Conservation (phyloP, 2,888 invertebrate species). For the Chrysolina oricalcia region DNA sequence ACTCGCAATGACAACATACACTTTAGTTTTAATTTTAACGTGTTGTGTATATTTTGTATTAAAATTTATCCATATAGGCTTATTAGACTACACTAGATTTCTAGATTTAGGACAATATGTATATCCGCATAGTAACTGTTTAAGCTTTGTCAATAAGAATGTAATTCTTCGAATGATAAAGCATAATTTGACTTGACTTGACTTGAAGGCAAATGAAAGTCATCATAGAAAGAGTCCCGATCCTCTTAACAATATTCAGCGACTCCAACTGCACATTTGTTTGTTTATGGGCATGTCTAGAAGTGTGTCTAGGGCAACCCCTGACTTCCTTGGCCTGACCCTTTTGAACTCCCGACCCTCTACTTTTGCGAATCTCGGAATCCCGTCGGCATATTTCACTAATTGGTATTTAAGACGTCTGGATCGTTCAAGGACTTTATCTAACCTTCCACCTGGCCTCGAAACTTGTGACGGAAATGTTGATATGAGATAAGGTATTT, state of each 20-base stretch:
- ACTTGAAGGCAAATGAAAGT: too few species aligned
- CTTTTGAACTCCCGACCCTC: slow-evolving; percentile 53
- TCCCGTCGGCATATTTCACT: slow-evolving; percentile 55
- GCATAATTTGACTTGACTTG: too few species aligned
- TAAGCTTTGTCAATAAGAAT: too few species aligned
- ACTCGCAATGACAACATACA: too few species aligned
- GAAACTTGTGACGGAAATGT: background rate
- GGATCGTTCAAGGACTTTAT: slow-evolving; percentile 33
- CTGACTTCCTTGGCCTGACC: slow-evolving; percentile 55
- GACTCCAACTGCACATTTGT: background rate
- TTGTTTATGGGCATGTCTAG: slow-evolving; percentile 33
- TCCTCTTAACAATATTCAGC: slow-evolving; percentile 25
- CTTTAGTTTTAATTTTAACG: too few species aligned
- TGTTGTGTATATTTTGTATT: too few species aligned
- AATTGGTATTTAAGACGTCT: slow-evolving; percentile 55
- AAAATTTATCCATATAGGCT: too few species aligned
- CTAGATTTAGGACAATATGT: too few species aligned
- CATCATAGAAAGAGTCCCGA: background rate
- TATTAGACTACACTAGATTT: too few species aligned
- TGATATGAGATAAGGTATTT: background rate
- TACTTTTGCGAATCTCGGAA: slow-evolving; percentile 50
- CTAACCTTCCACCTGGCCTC: slow-evolving; percentile 17
- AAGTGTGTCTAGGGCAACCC: slow-evolving; percentile 48
- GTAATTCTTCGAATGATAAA: too few species aligned
- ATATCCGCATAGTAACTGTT: too few species aligned